A percentile compares a stretch with the other conserved stretches of the same genome.
Evolutionary conservation across 2,113 vertebrate species (phyloP).

Genomic region (Hippocampus guttulatus): DNA sequence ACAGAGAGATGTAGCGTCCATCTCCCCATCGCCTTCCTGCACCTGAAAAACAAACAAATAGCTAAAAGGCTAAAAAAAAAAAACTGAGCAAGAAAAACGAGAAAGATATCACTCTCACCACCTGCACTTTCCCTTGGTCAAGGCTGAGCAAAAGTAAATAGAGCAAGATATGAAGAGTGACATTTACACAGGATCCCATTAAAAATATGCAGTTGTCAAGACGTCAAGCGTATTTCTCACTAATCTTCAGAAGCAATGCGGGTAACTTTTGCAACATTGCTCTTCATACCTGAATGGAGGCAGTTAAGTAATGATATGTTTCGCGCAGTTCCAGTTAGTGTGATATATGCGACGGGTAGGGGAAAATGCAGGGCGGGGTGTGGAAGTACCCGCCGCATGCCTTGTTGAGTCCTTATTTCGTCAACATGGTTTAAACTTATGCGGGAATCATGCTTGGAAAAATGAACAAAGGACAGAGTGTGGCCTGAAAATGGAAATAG

Average conservation of each 20-base stretch:
- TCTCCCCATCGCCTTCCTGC: constrained; percentile 66
- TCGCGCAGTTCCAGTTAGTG: background rate
- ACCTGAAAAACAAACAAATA: constrained; percentile 24
- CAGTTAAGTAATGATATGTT: background rate
- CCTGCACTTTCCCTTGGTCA: constrained; percentile 19
- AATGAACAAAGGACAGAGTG: constrained; percentile 45
- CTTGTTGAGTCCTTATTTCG: constrained; percentile 5
- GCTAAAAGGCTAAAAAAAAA: background rate
- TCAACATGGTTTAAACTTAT: constrained; percentile 24
- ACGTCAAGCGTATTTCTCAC: background rate
- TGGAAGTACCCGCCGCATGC: constrained; percentile 15
- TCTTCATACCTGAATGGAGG: background rate
- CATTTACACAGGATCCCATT: background rate
- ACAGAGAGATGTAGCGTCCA: constrained; percentile 42
- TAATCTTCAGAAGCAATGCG: background rate
- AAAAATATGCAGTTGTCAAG: background rate
- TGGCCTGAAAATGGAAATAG: constrained; percentile 24
- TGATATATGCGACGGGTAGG: background rate
- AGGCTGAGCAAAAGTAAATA: constrained; percentile 15
- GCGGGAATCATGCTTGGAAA: constrained; percentile 28
- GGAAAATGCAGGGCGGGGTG: constrained; percentile 5
- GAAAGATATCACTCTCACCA: constrained; percentile 33
- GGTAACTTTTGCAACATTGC: background rate
- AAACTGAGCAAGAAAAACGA: constrained; percentile 1
- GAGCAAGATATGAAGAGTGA: constrained; percentile 6